Base-by-base conservation (phyloP, 2,113 vertebrate genomes). In the Agapornis roseicollis region DNA sequence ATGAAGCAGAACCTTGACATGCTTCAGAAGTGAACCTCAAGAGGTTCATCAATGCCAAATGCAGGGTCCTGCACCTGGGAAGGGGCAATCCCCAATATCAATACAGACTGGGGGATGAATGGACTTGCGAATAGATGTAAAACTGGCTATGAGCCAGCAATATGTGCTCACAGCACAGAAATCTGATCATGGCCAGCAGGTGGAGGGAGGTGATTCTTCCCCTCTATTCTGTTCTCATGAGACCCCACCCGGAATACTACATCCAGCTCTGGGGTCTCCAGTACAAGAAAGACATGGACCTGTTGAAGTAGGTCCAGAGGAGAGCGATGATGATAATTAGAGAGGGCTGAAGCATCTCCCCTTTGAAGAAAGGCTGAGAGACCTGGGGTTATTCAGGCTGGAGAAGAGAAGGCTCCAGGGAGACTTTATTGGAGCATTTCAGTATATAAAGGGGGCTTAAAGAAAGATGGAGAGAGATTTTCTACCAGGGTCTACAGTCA, bases 131-230 rank as follows among this genome's bases (percentile, higher is more conserved):
- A 49, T 12, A 64, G 56, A 80, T 17, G 28, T 76, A 82, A 90
- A 82, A 31, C 0, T 9, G 28, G 17, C 33, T 6, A 55, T 29
- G 28, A 80, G 37, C 6, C 0, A 0, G 28, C 37, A 71, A n/a
- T 2, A 11, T 42, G 29, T 13, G 5, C 53, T 73, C 0, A 0
- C 8, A 91, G 60, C 35, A n/a, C 39, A 73, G 81, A 60, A 64
- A 65, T 35, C 2, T 4, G 1, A 4, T 5, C 1, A 1, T 22
- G 24, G n/a, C 7, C 66, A 92, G 50, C 17, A 35, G 9, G 60
- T 25, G 1, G 2, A 68, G 25, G 24, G 28, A 41, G 37, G 42
- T 4, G 35, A 68, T 49, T 37, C n/a, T 88, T 1, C 18, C 11
- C 24, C 29, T 82, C 23, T 58, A 8, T 29, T 63, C 46, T 47